Percentiles rank a stretch among this genome's conserved stretches.
phyloP scores from a whole-genome alignment of 2,888 invertebrate genomes.

The Harpagoxenus sublaevis region DNA sequence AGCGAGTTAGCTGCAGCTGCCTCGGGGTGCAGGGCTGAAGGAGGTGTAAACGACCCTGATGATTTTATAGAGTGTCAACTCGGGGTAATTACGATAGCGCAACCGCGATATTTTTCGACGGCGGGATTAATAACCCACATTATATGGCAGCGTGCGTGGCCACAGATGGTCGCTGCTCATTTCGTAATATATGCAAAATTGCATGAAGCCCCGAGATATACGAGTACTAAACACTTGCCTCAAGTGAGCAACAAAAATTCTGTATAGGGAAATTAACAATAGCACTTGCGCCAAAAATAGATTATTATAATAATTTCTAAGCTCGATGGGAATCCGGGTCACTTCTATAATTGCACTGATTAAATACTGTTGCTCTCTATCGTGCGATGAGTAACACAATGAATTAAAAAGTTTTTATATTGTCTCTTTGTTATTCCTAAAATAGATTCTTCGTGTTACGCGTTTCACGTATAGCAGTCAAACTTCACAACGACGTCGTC shows the following conservation, averaged over 20 bases:
- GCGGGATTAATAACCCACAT: not conserved
- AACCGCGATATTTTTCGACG: not conserved
- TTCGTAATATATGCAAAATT: not conserved
- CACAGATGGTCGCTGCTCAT: not conserved
- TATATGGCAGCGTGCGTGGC: not conserved
- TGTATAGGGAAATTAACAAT: too few relatives aligned
- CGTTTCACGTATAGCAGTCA: not conserved
- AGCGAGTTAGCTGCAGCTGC: conserved; percentile 52
- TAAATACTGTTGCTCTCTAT: not conserved
- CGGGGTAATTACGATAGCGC: conserved; percentile 3
- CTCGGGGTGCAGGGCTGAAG: conserved; percentile 27
- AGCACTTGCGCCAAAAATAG: too few relatives aligned
- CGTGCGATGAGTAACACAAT: not conserved
- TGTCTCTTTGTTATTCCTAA: not conserved
- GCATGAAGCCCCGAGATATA: not conserved
- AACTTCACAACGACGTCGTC: not conserved
- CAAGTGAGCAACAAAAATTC: not conserved
- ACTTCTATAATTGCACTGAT: too few relatives aligned
- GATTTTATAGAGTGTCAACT: conserved; percentile 43
- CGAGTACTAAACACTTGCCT: not conserved
- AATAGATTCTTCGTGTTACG: not conserved
- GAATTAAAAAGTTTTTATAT: not conserved
- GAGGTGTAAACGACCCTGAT: conserved; percentile 51
- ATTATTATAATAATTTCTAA: not conserved
- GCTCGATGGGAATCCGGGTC: not conserved